Conservation (phyloP, 2,797 vertebrate genomes). For the Rhinella marina region DNA sequence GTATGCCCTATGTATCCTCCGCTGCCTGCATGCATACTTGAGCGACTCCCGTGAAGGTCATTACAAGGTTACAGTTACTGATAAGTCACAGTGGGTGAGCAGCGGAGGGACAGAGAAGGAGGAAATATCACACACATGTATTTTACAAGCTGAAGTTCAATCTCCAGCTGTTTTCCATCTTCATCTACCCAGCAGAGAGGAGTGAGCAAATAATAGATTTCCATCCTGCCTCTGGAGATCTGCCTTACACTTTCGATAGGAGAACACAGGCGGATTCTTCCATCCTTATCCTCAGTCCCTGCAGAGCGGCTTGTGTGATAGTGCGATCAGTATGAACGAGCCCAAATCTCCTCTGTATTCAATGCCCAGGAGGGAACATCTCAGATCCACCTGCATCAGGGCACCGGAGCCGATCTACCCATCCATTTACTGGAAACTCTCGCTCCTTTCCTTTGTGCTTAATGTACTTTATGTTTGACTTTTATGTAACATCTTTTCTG, state of each 20-base stretch:
- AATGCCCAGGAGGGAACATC: too few species aligned
- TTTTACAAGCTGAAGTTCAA: background rate
- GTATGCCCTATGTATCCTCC: background rate
- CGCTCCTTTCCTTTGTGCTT: too few species aligned
- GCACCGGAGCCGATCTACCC: too few species aligned
- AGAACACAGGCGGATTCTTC: background rate
- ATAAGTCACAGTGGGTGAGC: background rate
- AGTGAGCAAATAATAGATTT: conserved; percentile 12
- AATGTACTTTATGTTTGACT: too few species aligned
- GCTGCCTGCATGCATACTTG: background rate
- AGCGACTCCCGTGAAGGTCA: background rate
- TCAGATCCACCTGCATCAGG: too few species aligned
- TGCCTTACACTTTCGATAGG: background rate
- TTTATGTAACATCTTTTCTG: too few species aligned
- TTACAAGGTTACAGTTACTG: background rate
- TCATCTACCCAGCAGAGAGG: background rate
- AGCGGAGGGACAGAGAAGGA: background rate
- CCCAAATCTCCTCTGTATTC: too few species aligned
- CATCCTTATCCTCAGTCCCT: conserved; percentile 31
- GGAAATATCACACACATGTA: background rate
- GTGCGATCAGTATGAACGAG: too few species aligned
- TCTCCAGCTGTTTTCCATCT: conserved; percentile 45
- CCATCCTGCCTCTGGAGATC: conserved; percentile 8
- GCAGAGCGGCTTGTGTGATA: background rate
- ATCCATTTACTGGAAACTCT: too few species aligned